phyloP scores from a whole-genome alignment of 2,888 invertebrate species.

The Acheta domesticus region DNA sequence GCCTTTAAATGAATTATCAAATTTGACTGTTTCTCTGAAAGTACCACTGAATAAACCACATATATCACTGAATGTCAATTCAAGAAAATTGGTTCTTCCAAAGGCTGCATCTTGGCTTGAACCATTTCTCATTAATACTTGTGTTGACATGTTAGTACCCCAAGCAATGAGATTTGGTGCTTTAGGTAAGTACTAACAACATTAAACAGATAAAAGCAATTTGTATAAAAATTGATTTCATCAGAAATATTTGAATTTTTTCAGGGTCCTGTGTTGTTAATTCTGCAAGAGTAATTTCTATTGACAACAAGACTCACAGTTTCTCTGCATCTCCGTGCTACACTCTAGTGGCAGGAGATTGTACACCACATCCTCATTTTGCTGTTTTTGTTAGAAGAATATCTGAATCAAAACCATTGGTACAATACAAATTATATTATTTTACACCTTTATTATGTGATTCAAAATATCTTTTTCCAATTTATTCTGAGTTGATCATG shows the following conservation, averaged over 20 bases:
- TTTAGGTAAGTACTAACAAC: neutral
- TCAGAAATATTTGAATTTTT: constrained; percentile 24
- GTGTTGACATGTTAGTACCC: constrained; percentile 24
- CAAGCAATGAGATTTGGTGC: constrained; percentile 27
- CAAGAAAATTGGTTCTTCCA: neutral
- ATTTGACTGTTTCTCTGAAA: neutral
- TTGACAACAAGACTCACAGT: constrained; percentile 41
- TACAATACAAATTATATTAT: constrained; percentile 30
- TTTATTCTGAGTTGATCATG: too few species aligned
- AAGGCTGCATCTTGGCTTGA: constrained; percentile 27
- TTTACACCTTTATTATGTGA: too few species aligned
- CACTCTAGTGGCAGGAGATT: constrained; percentile 42
- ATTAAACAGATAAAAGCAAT: too few species aligned
- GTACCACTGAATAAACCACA: neutral
- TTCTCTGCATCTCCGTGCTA: constrained; percentile 39
- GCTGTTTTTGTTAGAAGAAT: constrained; percentile 40
- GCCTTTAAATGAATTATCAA: neutral
- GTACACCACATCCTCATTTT: constrained; percentile 41
- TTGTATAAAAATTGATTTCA: too few species aligned
- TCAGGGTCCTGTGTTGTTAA: constrained; percentile 42
- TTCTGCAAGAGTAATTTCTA: constrained; percentile 38
- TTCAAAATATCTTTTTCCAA: too few species aligned
- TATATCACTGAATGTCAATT: neutral
- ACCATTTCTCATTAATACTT: constrained; percentile 31
- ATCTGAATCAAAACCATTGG: constrained; percentile 37